Evolutionary conservation across 2,888 invertebrate genomes (phyloP), one percentile per base, ranked within the genome.

Genomic region (Belgica antarctica): DNA sequence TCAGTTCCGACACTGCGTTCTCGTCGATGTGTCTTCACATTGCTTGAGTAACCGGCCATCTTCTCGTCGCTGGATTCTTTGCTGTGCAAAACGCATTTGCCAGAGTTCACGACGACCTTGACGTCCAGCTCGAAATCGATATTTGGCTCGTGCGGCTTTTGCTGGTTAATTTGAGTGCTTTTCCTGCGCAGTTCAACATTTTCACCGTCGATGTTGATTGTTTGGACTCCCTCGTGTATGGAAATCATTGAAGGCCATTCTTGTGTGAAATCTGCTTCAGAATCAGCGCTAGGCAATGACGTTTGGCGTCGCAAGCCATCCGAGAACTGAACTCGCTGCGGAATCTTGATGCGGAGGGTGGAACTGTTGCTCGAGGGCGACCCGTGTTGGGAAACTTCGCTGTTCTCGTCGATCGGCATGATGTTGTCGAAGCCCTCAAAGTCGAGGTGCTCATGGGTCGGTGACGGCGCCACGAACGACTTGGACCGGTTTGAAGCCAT

Each of bases 51-150:
- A 1, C 12, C 74, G 78, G 73, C 86, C 86, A 84, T 80, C 88
- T 88, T 74, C 82, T 86, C 70, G 79, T 81, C 72, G 2, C 74
- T 75, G 0, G 84, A 83, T 75, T 93, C 92, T 79, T 93, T 94
- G 1, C 96, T 96, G 78, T 97, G 96, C 36, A 98, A 83, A 31
- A 96, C 95, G 79, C 97, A 98, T 80, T 96, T 95, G 7, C 97
- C 97, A 75, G 94, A 94, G 79, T 96, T 96, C 72, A 98, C 94
- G 75, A 95, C 87, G 57, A 97, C 96, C 81, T 96, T 96, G 4
- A 98, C 92, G 78, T 96, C 96, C 74, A 98, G 81, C 78, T 97
- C 96, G 76, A 98, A 90, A 80, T 97, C 96, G 70, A 97, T 92
- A 77, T 92, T 95, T 0, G 96, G 95, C 76, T 95, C 95, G 70